These are phyloP conservation scores for Monoplex corrugatus DNA, from an alignment of 2,888 invertebrate genomes.

Conservation along the genomic window DNA sequence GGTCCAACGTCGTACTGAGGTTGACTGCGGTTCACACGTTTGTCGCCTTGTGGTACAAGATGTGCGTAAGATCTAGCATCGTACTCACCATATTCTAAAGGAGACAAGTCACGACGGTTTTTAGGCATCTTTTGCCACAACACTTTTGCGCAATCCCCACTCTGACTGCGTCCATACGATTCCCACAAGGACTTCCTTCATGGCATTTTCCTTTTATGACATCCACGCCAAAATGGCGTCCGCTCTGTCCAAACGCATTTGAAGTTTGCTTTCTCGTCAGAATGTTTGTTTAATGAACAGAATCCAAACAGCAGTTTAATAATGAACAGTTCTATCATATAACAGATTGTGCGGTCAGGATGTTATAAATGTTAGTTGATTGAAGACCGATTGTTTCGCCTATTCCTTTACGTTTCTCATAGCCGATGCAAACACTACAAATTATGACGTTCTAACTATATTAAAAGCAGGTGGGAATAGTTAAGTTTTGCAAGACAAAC, in stretches of 20 bases:
- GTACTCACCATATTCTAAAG: constrained; percentile 67
- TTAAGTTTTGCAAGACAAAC: too few relatives aligned
- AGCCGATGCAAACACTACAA: too few relatives aligned
- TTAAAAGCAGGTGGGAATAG: too few relatives aligned
- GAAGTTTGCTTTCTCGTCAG: neutral
- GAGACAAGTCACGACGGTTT: constrained; percentile 46
- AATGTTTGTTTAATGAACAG: neutral
- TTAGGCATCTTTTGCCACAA: constrained; percentile 42
- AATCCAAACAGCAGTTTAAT: neutral
- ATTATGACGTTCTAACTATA: too few relatives aligned
- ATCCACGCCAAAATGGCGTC: constrained; percentile 10
- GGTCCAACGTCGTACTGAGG: constrained; percentile 49
- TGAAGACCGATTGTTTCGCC: neutral
- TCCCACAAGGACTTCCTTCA: neutral
- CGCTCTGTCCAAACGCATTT: neutral
- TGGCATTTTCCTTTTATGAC: neutral
- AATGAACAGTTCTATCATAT: neutral
- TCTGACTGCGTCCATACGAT: neutral
- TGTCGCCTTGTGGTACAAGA: constrained; percentile 63
- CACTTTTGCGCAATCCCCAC: neutral
- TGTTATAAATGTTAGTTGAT: neutral
- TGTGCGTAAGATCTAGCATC: constrained; percentile 76
- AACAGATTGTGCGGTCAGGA: neutral
- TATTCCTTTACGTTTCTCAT: too few relatives aligned
- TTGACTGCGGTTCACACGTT: constrained; percentile 45